A percentile compares a stretch with the other conserved stretches of the same genome.
phyloP scores from a whole-genome alignment of 2,888 invertebrate species.

The Clusia tigrina region DNA sequence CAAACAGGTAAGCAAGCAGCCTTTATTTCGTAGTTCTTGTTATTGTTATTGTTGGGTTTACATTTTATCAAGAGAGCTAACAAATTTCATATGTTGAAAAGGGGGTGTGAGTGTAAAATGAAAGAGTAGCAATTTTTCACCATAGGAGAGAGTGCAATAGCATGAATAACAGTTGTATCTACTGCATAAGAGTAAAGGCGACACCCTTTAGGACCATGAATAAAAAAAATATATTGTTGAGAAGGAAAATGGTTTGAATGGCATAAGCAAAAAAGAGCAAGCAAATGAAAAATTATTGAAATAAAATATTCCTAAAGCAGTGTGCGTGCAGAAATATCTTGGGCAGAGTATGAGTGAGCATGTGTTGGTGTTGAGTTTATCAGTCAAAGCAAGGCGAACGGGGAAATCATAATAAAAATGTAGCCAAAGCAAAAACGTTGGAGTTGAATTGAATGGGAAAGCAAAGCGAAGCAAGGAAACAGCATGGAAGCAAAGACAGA shows the following conservation, averaged over 20 bases:
- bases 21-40: background rate
- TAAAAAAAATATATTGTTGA: slow-evolving; percentile 59
- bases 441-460: background rate
- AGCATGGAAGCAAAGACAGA: background rate
- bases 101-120: slow-evolving; percentile 24
- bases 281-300: slow-evolving; percentile 14
- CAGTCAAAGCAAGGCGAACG: slow-evolving; percentile 17
- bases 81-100: slow-evolving; percentile 7
- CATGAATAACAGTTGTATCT: slow-evolving; percentile 14
- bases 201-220: slow-evolving; percentile 33
- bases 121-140: background rate
- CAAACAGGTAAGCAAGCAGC: slow-evolving; percentile 24
- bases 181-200: background rate
- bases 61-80: slow-evolving; percentile 13
- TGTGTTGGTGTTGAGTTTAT: background rate
- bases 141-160: slow-evolving; percentile 14
- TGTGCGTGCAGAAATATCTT: background rate
- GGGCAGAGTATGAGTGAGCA: background rate
- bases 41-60: background rate
- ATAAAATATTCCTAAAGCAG: slow-evolving; percentile 13
- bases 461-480: background rate
- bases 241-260: slow-evolving; percentile 37
- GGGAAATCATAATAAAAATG: slow-evolving; percentile 23
- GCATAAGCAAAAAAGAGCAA: slow-evolving; percentile 13
- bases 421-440: slow-evolving; percentile 40